A percentile compares a stretch with the other conserved stretches of the same genome.
These are phyloP conservation scores for Xestia sexstrigata DNA, from an alignment of 2,888 invertebrate species.

Conservation along the genomic window DNA sequence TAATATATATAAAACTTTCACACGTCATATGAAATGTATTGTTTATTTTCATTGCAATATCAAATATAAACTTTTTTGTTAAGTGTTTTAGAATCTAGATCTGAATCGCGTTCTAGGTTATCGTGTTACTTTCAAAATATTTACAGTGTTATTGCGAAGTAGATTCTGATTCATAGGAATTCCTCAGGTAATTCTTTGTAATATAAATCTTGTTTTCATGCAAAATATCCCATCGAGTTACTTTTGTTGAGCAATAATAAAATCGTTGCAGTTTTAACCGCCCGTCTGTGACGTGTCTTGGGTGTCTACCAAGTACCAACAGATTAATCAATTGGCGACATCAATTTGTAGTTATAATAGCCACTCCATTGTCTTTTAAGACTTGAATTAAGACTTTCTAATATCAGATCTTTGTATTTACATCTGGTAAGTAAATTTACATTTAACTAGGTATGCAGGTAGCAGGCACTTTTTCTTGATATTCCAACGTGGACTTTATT, in stretches of 20 bases:
- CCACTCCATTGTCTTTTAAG: conserved; percentile 53
- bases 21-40: conserved; percentile 58
- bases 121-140: conserved; percentile 53
- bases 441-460: not conserved
- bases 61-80: conserved; percentile 62
- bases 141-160: conserved; percentile 44
- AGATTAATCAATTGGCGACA: conserved; percentile 69
- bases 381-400: conserved; percentile 56
- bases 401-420: conserved; percentile 26
- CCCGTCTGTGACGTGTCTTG: conserved; percentile 59
- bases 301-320: conserved; percentile 64
- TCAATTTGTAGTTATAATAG: conserved; percentile 69
- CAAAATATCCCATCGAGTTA: not conserved
- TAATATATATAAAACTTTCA: conserved; percentile 65
- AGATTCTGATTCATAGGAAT: conserved; percentile 52
- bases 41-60: conserved; percentile 65
- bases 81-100: conserved; percentile 57
- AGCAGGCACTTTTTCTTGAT: not conserved
- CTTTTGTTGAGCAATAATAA: conserved; percentile 23
- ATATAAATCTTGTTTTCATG: conserved; percentile 15
- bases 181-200: conserved; percentile 48
- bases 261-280: conserved; percentile 25
- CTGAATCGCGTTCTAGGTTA: conserved; percentile 50
- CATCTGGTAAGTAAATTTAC: conserved; percentile 24
- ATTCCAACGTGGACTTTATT: not conserved